Evolutionary conservation across 2,888 invertebrate species (phyloP), one percentile per base, ranked within the genome.

Genomic region (Rotaria socialis): DNA sequence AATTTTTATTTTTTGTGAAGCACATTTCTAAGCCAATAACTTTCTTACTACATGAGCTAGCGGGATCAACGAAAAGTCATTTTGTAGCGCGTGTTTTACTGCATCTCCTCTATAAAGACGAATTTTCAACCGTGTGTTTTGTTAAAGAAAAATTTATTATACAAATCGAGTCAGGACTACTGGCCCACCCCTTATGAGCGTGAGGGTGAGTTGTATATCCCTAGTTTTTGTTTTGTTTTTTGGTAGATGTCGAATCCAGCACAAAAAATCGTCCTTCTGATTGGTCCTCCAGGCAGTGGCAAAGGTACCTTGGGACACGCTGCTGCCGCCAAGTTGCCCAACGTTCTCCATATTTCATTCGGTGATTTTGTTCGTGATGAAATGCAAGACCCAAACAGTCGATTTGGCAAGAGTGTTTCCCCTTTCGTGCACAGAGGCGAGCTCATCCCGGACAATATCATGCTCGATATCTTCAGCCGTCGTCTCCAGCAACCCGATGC

Each of bases 241-340:
- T 56, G 4, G 24, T 22, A 56, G 56, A 56, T 56, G 56, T 56
- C 56, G 24, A 56, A 56, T 56, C 56, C 56, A 56, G 22, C 22
- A 56, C 56, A 56, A 56, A 56, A 56, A 56, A 24, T 56, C 56
- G 56, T 67, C 16, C 67, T 67, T 67, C 35, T 67, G 67, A 67
- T 67, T 67, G 67, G 67, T 67, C 35, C 35, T 67, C 67, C 67
- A 67, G 67, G 67, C 35, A 67, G 67, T 67, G 67, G 67, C 67
- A 67, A 67, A 27, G 67, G 67, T 67, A 67, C 67, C 35, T 67
- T 67, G 67, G 67, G 67, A 35, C 67, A 67, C 67, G 67, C 67
- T 35, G 67, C 67, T 27, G 67, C 67, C 35, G 14, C 67, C 27
- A 35, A 27, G 16, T 67, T n/a, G 27, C 67, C 67, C n/a, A 67